A percentile compares a stretch with the other conserved stretches of the same genome.
Evolutionary conservation across 2,113 vertebrate genomes (phyloP).

Genomic region (Hypanus sabinus): DNA sequence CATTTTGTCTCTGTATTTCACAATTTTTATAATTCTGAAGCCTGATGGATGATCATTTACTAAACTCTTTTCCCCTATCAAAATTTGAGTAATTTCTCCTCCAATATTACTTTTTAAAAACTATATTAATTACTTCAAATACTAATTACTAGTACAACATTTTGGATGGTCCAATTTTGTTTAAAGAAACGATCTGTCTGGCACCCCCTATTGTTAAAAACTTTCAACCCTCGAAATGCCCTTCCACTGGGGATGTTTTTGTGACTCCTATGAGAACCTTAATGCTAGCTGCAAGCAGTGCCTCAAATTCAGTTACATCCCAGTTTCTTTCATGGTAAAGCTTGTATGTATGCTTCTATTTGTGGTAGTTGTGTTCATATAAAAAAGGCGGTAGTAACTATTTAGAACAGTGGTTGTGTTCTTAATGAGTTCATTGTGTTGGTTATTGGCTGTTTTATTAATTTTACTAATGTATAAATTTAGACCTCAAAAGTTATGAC

Average conservation of each 20-base stretch:
- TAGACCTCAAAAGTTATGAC: background rate
- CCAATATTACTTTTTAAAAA: background rate
- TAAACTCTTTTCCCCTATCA: background rate
- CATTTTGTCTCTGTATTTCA: background rate
- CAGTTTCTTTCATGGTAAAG: background rate
- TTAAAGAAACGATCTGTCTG: background rate
- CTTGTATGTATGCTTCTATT: background rate
- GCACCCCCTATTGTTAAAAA: background rate
- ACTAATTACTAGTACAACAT: background rate
- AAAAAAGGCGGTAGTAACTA: background rate
- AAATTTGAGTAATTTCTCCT: background rate
- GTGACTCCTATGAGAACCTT: background rate
- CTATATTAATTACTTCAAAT: no score
- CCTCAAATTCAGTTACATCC: background rate
- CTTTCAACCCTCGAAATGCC: background rate
- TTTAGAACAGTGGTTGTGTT: background rate
- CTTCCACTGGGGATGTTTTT: background rate
- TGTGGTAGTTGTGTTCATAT: background rate
- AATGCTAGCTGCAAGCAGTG: background rate
- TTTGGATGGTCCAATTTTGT: background rate
- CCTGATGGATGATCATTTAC: no score
- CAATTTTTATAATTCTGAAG: no score
- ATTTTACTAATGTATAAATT: background rate
- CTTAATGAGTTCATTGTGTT: background rate
- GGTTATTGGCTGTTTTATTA: background rate